Evolutionary conservation across 2,113 vertebrate species (phyloP).

Genomic region (Madoqua kirkii): DNA sequence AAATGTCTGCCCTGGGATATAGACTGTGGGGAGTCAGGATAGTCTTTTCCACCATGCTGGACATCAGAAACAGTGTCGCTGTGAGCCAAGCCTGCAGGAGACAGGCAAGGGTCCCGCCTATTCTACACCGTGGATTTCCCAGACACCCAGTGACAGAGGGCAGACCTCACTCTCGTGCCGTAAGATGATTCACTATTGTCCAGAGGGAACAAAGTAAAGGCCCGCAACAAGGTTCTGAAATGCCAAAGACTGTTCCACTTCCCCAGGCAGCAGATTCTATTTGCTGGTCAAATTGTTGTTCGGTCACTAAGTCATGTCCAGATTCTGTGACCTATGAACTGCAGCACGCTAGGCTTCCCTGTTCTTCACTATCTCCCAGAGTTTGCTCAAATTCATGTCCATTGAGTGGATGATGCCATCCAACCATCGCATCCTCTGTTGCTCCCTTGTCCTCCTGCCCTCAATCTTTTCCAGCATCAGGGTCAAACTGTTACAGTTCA

Average conservation of each 20-base stretch:
- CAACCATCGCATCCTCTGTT: background rate
- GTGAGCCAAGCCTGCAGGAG: no score
- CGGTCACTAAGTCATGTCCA: accelerated
- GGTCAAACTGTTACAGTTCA: background rate
- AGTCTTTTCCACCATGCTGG: background rate
- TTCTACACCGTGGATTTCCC: background rate
- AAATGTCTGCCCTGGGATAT: background rate
- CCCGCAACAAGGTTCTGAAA: background rate
- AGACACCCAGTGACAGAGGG: background rate
- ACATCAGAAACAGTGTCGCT: background rate
- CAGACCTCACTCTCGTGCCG: background rate
- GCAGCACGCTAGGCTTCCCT: background rate
- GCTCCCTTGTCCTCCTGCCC: background rate
- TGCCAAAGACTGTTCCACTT: accelerated
- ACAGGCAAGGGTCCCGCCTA: background rate
- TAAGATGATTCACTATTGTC: no score
- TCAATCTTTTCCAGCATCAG: background rate
- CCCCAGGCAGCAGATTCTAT: background rate
- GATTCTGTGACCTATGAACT: background rate
- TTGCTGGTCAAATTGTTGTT: background rate
- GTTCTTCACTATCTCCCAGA: background rate
- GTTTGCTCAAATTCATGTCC: background rate
- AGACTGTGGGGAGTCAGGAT: background rate
- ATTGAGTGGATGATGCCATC: background rate
- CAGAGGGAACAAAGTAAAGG: background rate